These are phyloP conservation scores for Habropoda laboriosa DNA, from an alignment of 1,140 invertebrate species.

Conservation along the genomic window DNA sequence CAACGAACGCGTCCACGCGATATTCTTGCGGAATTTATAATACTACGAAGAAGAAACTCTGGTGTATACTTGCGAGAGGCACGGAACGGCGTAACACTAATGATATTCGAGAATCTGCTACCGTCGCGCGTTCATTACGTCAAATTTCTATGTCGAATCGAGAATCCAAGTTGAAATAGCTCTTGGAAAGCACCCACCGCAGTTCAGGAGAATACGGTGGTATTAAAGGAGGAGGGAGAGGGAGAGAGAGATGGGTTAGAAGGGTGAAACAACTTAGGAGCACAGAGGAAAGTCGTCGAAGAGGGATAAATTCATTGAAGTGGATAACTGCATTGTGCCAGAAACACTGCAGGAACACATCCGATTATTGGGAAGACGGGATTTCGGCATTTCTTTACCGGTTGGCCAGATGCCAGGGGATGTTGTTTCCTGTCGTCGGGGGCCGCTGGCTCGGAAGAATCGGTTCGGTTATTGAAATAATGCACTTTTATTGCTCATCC, in stretches of 20 bases:
- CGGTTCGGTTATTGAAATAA: constrained; percentile 79
- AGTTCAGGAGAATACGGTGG: background rate
- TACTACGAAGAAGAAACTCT: background rate
- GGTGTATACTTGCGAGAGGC: background rate
- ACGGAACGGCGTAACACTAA: background rate
- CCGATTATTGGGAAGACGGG: constrained; percentile 79
- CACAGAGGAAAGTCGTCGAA: constrained; percentile 49
- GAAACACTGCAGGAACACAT: constrained; percentile 78
- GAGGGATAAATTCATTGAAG: constrained; percentile 75
- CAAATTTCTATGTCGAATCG: background rate
- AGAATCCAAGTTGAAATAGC: background rate
- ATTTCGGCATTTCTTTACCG: constrained; percentile 78
- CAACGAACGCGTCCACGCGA: background rate
- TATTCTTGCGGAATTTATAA: background rate
- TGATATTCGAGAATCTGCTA: too few relatives aligned
- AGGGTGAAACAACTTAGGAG: constrained; percentile 37
- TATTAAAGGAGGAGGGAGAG: too few relatives aligned
- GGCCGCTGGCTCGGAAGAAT: constrained; percentile 77
- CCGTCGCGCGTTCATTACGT: background rate
- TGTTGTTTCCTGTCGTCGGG: constrained; percentile 79
- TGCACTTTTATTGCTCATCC: constrained; percentile 76
- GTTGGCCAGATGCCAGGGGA: constrained; percentile 75
- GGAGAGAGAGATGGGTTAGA: background rate
- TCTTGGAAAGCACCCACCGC: background rate
- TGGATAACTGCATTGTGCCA: constrained; percentile 79